Evolutionary conservation across 2,888 invertebrate genomes (phyloP).

Genomic region (Yponomeuta cagnagella): DNA sequence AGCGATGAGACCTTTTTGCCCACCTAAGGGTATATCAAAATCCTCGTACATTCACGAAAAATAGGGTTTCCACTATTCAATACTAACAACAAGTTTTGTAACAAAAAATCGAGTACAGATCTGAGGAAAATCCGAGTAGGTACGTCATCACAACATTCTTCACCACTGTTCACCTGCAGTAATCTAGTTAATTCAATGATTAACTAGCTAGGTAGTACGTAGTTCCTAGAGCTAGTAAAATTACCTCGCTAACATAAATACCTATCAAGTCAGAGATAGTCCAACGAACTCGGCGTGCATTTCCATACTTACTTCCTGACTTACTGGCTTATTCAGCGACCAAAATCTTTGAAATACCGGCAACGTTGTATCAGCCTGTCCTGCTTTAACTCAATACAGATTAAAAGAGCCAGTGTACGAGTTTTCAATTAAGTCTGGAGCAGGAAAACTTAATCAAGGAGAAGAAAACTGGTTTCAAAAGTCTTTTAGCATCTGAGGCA

Average conservation of each 20-base stretch:
- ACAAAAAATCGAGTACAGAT: no score
- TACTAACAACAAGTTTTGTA: no score
- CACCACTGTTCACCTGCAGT: no score
- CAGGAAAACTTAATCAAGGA: background rate
- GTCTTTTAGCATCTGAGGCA: background rate
- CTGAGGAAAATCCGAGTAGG: no score
- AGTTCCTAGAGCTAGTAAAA: background rate
- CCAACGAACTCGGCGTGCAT: conserved; percentile 23
- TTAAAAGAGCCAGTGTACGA: background rate
- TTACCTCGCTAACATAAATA: conserved; percentile 9
- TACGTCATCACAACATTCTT: no score
- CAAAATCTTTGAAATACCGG: background rate
- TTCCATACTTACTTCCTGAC: conserved; percentile 21
- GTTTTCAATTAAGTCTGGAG: background rate
- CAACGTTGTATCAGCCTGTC: background rate
- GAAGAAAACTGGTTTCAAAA: conserved; percentile 4
- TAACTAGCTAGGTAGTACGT: background rate
- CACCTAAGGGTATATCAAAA: no score
- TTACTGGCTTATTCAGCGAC: background rate
- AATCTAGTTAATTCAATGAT: no score
- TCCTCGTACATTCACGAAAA: no score
- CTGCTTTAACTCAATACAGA: background rate
- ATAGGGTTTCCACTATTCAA: no score
- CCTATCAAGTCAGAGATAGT: conserved; percentile 4
- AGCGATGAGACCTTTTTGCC: no score